Evolutionary conservation across 2,797 vertebrate genomes (phyloP), one percentile per base, ranked within the genome.

Genomic region (Liparis tanakae): DNA sequence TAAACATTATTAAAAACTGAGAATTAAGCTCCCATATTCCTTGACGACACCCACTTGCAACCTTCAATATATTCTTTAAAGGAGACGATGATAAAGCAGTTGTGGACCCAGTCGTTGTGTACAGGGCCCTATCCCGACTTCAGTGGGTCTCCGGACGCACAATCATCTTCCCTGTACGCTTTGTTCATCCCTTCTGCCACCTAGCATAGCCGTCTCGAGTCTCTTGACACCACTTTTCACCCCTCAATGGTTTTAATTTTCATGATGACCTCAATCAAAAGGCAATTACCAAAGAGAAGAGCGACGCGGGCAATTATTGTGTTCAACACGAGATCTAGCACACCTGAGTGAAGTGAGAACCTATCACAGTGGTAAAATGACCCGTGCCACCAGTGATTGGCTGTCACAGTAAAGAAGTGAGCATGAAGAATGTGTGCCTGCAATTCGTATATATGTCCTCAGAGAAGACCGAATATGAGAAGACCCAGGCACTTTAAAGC

Each of bases 221-320:
- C 81, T 80, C 79, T 82, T 67, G 72, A 82, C 80, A 83, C 86
- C 84, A 93, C 94, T 95, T 87, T 96, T 94, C 92, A 91, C 94
- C 92, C 94, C 92, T 94, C 86, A 82, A 84, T 91, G 89, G 82
- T 90, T 95, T 95, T 97, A 96, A 98, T 96, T 97, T 95, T 95
- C 94, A 94, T 90, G 93, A 96, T 97, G 97, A 98, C 97, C 97
- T 96, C 97, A 98, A 97, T 98, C 97, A 97, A 96, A 96, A 97
- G 95, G 93, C 95, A 98, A 97, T 98, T 97, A 97, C 96, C 93
- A 91, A 92, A 92, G 90, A 69, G 80, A 93, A 94, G 92, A 92
- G 93, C 90, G 79, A 91, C 90, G 70, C 76, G 94, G 92, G 93
- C 95, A 97, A 96, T 97, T 97, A 98, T 95, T 94, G 93, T 94